Percentiles rank a stretch among this genome's conserved stretches.
Conservation (phyloP, 2,888 invertebrate genomes). For the Lottia gigantea region DNA sequence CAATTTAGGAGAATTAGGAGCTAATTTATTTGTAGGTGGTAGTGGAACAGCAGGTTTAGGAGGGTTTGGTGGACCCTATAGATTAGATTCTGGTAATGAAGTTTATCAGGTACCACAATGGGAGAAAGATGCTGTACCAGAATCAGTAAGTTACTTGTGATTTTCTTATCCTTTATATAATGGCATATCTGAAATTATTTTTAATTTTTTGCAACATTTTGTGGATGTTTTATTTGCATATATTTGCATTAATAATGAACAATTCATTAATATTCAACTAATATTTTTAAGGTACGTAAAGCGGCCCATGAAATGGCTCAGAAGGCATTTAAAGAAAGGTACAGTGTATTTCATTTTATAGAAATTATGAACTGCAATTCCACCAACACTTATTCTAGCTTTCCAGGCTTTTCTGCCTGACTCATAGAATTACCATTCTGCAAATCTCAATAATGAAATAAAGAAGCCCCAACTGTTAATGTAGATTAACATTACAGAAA, state of each 20-base stretch:
- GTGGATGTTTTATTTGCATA: neutral
- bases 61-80: constrained; percentile 94
- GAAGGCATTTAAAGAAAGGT: constrained; percentile 84
- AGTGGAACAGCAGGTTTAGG: constrained; percentile 95
- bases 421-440: too few species aligned
- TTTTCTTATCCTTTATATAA: neutral
- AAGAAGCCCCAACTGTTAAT: too few species aligned
- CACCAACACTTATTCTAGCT: too few species aligned
- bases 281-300: constrained; percentile 76
- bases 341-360: neutral
- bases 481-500: too few species aligned
- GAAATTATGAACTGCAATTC: too few species aligned
- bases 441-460: too few species aligned
- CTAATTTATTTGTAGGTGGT: constrained; percentile 71
- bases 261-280: neutral
- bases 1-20: too few species aligned
- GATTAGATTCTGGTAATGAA: constrained; percentile 91
- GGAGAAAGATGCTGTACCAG: constrained; percentile 90
- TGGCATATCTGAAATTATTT: neutral
- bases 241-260: neutral
- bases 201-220: neutral
- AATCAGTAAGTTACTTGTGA: constrained; percentile 67
- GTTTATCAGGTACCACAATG: constrained; percentile 92
- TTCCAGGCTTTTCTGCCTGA: too few species aligned
- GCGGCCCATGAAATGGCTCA: constrained; percentile 94